These are phyloP conservation scores for Phaenicophaeus curvirostris DNA, from an alignment of 2,797 vertebrate genomes.

Conservation along the genomic window DNA sequence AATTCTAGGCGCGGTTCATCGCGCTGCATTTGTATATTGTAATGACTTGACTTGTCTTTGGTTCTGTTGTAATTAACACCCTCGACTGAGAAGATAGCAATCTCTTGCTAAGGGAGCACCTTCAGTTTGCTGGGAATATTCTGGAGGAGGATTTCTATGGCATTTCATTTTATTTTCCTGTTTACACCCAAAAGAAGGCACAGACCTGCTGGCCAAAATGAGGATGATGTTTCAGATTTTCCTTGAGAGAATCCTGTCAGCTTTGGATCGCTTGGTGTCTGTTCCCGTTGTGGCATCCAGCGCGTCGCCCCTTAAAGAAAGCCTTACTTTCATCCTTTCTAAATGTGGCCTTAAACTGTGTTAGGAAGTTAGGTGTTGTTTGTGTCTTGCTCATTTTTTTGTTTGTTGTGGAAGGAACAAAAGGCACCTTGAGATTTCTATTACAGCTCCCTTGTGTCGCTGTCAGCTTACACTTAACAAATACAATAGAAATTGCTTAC, in stretches of 20 bases:
- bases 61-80: constrained; percentile 69
- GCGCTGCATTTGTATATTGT: constrained; percentile 72
- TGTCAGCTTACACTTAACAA: constrained; percentile 49
- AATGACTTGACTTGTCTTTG: constrained; percentile 62
- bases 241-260: not conserved
- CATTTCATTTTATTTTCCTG: constrained; percentile 5
- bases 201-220: not conserved
- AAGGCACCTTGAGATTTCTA: constrained; percentile 59
- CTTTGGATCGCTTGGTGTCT: not conserved
- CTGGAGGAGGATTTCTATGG: not conserved
- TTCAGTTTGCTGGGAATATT: constrained; percentile 61
- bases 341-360: constrained; percentile 81
- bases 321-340: constrained; percentile 79
- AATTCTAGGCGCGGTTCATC: constrained; percentile 71
- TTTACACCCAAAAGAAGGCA: not conserved
- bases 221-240: constrained; percentile 31
- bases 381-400: constrained; percentile 50
- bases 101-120: constrained; percentile 21
- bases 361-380: constrained; percentile 61
- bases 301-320: constrained; percentile 62
- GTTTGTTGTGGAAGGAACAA: constrained; percentile 54
- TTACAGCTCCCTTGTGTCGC: constrained; percentile 29
- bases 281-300: constrained; percentile 53
- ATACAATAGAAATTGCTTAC: constrained; percentile 49
- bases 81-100: not conserved